Conservation (phyloP, 1,140 invertebrate genomes). For the Lepidurus apus region DNA sequence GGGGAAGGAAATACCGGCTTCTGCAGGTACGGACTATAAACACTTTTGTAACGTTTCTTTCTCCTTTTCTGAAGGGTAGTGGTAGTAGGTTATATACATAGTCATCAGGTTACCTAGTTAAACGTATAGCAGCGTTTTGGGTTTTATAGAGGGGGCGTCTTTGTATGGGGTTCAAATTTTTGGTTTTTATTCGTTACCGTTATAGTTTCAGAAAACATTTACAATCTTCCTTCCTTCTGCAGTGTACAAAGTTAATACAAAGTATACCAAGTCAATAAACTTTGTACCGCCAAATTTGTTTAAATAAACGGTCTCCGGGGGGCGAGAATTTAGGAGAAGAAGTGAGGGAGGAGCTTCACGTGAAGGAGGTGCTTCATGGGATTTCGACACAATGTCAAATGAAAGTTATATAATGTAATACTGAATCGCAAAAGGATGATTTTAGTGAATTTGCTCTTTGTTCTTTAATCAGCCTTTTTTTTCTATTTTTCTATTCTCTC, state of each 20-base stretch:
- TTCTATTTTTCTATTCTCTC: background rate
- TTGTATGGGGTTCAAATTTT: background rate
- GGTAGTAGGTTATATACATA: background rate
- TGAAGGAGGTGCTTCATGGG: too few species aligned
- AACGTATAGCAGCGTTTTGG: background rate
- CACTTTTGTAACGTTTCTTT: background rate
- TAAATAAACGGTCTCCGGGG: too few species aligned
- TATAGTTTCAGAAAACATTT: background rate
- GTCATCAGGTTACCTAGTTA: background rate
- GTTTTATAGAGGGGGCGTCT: background rate
- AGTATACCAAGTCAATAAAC: too few species aligned
- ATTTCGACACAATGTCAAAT: background rate
- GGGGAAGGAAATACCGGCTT: background rate
- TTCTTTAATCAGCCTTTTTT: background rate
- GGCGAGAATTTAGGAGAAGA: too few species aligned
- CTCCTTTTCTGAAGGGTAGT: background rate
- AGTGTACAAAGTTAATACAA: too few species aligned
- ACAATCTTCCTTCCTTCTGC: too few species aligned
- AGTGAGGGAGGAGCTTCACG: too few species aligned
- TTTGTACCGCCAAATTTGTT: too few species aligned
- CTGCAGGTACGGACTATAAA: background rate
- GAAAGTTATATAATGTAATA: background rate
- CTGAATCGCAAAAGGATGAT: background rate
- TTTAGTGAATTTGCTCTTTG: background rate
- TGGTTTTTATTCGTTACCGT: background rate